A percentile compares a stretch with the other conserved stretches of the same genome.
phyloP scores from a whole-genome alignment of 2,113 vertebrate genomes.

The Loxodonta africana region DNA sequence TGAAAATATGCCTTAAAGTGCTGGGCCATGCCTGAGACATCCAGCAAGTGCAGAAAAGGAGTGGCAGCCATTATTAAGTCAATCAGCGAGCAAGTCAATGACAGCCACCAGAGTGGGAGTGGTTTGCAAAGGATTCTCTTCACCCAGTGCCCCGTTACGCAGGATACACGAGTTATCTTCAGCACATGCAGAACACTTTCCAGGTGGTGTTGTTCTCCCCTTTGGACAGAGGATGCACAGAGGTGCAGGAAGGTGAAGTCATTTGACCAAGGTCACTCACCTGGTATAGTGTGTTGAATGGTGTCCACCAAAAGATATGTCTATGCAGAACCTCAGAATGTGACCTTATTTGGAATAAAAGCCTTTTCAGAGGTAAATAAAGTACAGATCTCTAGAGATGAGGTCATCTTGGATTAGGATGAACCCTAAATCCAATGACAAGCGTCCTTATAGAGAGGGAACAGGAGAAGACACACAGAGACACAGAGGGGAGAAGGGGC shows the following conservation, averaged over 20 bases:
- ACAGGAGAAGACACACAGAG: neutral
- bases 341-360: neutral
- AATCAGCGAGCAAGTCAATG: neutral
- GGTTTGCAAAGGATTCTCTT: neutral
- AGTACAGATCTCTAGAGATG: neutral
- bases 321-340: neutral
- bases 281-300: neutral
- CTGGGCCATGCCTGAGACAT: neutral
- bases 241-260: neutral
- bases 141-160: neutral
- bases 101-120: fast-evolving
- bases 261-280: neutral
- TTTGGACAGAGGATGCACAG: neutral
- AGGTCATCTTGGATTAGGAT: neutral
- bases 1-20: neutral
- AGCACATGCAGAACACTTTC: neutral
- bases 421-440: neutral
- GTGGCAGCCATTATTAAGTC: neutral
- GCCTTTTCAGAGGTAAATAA: neutral
- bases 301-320: neutral
- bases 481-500: neutral
- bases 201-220: neutral
- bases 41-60: neutral
- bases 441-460: neutral
- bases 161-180: fast-evolving